A percentile compares a stretch with the other conserved stretches of the same genome.
phyloP scores from a whole-genome alignment of 2,888 invertebrate genomes.

The Ephialtes manifestator region DNA sequence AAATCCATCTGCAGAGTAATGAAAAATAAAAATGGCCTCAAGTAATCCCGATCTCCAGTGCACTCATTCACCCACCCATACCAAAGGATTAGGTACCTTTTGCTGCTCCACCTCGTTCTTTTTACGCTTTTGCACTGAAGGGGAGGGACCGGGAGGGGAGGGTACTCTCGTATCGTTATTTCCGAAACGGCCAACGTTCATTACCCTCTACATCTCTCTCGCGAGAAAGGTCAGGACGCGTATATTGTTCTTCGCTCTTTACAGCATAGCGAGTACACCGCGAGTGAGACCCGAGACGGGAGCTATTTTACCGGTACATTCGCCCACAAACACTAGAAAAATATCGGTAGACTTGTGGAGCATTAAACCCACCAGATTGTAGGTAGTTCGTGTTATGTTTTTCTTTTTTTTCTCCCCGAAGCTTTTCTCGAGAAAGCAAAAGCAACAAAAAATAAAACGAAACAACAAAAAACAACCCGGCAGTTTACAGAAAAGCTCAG shows the following conservation, averaged over 20 bases:
- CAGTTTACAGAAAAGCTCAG: constrained; percentile 16
- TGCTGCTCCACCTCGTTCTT: constrained; percentile 7
- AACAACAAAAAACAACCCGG: background rate
- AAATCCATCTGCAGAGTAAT: background rate
- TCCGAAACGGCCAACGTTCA: constrained; percentile 66
- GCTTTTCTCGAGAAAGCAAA: constrained; percentile 36
- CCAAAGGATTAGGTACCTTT: constrained; percentile 4
- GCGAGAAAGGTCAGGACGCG: constrained; percentile 60
- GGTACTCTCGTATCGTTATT: constrained; percentile 67
- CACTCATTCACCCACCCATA: constrained; percentile 1
- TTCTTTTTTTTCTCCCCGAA: constrained; percentile 19
- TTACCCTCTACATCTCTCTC: constrained; percentile 57
- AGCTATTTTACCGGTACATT: constrained; percentile 42
- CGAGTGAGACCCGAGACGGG: constrained; percentile 13
- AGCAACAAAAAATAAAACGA: constrained; percentile 13
- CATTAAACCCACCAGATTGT: constrained; percentile 61
- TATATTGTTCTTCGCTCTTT: constrained; percentile 57
- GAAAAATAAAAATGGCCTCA: background rate
- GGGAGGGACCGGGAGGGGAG: background rate
- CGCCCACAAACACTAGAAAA: constrained; percentile 57
- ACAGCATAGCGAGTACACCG: constrained; percentile 38
- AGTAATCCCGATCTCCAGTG: constrained; percentile 1
- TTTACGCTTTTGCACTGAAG: constrained; percentile 35
- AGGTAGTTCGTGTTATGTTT: constrained; percentile 12
- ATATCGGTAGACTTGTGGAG: constrained; percentile 49